Base-by-base conservation (phyloP, 1,140 invertebrate species). In the Zelostemma sp. region DNA sequence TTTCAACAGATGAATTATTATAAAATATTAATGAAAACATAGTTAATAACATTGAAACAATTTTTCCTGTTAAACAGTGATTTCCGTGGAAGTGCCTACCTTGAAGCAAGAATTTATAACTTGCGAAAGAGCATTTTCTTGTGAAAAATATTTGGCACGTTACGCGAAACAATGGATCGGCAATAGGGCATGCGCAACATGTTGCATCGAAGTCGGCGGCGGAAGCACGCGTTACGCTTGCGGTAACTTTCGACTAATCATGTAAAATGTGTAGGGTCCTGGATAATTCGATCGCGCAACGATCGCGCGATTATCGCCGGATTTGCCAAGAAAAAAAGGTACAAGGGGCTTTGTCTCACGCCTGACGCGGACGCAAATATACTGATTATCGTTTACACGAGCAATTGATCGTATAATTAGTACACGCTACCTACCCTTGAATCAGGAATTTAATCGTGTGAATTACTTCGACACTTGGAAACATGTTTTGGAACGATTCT, bases 371-470 rank as follows among this genome's bases (percentile, higher is more conserved):
- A 35, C 33, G 45, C 50, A 40, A 28, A 53, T 43, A 12, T 18
- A 1, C 31, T 38, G 38, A 59, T 60, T 11, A n/a, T 17, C 41
- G 41, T 43, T 43, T 43, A 43, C 11, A 16, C 2, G 41, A 6
- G 9, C 19, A 38, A 3, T 43, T 14, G 19, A 35, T 38, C 38
- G 43, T 48, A 43, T 48, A 54, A 62, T 62, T 62, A 54, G 19
- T 25, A 18, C 59, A 19, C 19, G 31, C 43, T 43, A 33, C 43
- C 43, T 43, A 33, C 43, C 59, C 59, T 62, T 55, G 59, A 62
- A 62, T 62, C 48, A 48, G 14, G 18, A 62, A 48, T 48, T 40
- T 8, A 46, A 46, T 17, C 49, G 58, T 61, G 58, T 15, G 56
- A 58, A 58, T 38, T 50, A 38, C 12, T 18, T n/a, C 15, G 15